A percentile compares a stretch with the other conserved stretches of the same genome.
These are phyloP conservation scores for Vanessa atalanta DNA, from an alignment of 1,140 invertebrate species.

Conservation along the genomic window DNA sequence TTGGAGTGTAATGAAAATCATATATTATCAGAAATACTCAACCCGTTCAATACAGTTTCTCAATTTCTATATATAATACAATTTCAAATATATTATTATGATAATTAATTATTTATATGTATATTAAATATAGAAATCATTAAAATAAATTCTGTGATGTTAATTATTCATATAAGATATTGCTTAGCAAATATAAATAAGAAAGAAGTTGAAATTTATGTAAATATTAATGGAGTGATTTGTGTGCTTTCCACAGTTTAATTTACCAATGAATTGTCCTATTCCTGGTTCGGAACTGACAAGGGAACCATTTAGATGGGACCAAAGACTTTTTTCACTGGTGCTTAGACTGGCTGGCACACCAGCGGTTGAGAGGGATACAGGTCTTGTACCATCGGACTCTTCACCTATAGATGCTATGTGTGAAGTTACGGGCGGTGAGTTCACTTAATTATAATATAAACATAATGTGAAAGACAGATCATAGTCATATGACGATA, in stretches of 20 bases:
- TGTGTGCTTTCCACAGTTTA: conserved; percentile 84
- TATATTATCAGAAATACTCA: too few relatives aligned
- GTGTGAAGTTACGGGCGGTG: conserved; percentile 99
- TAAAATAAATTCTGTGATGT: too few relatives aligned
- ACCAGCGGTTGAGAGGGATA: conserved; percentile 84
- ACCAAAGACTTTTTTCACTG: conserved; percentile 97
- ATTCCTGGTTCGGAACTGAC: conserved; percentile 98
- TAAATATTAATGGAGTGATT: neutral
- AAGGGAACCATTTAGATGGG: conserved; percentile 99
- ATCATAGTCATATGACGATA: too few relatives aligned
- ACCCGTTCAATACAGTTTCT: too few relatives aligned
- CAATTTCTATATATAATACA: too few relatives aligned
- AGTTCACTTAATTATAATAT: conserved; percentile 34
- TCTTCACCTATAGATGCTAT: conserved; percentile 97
- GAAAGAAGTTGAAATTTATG: too few relatives aligned
- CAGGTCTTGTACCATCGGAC: conserved; percentile 93
- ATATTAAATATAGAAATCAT: too few relatives aligned
- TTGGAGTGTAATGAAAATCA: too few relatives aligned
- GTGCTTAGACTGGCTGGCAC: conserved; percentile 94
- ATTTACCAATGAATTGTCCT: conserved; percentile 94
- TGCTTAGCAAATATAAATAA: too few relatives aligned
- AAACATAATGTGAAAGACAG: neutral
- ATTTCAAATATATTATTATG: too few relatives aligned
- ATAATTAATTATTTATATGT: too few relatives aligned
- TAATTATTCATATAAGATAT: too few relatives aligned